Evolutionary conservation across 2,113 vertebrate genomes (phyloP).

Genomic region (Brevimyrus niger): DNA sequence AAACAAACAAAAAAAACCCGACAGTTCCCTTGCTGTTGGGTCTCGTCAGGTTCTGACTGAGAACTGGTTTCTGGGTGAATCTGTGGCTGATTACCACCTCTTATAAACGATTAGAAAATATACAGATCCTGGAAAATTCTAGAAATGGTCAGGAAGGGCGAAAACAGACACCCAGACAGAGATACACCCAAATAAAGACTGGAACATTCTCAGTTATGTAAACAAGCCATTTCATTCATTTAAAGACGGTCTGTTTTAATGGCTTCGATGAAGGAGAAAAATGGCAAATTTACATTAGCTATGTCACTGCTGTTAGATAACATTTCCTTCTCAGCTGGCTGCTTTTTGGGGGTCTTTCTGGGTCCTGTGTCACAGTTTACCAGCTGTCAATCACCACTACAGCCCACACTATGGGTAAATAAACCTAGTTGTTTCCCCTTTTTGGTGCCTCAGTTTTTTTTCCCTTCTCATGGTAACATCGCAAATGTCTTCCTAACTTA

Average conservation of each 20-base stretch:
- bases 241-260: background rate
- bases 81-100: background rate
- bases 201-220: background rate
- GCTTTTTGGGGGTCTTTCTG: background rate
- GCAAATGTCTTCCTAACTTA: background rate
- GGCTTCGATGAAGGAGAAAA: background rate
- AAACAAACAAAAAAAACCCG: background rate
- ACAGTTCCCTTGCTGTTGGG: background rate
- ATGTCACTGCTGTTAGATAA: background rate
- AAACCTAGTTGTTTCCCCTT: background rate
- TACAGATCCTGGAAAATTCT: background rate
- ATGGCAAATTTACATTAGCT: background rate
- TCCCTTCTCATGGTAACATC: background rate
- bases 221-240: background rate
- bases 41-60: background rate
- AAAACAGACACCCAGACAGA: background rate
- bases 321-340: background rate
- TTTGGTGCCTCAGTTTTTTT: background rate
- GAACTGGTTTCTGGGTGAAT: background rate
- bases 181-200: background rate
- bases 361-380: background rate
- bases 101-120: background rate
- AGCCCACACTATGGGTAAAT: background rate
- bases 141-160: background rate
- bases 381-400: background rate